Conservation (phyloP, 92 coral and sea anemone genomes). For the Paragorgia papillata region DNA sequence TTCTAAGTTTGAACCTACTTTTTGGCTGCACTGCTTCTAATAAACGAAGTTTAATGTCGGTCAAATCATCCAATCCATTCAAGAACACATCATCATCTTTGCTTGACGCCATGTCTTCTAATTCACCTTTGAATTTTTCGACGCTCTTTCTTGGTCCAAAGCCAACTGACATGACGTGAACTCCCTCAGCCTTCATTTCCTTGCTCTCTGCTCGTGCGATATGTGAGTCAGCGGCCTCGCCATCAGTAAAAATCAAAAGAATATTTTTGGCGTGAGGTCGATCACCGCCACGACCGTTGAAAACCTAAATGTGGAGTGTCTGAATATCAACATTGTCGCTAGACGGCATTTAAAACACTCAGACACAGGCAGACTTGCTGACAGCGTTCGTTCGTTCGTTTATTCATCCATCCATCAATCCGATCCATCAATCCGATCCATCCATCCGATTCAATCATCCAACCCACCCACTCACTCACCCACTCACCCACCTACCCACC, state of each 20-base stretch:
- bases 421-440: too few relatives aligned
- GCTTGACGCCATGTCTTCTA: conserved; percentile 30
- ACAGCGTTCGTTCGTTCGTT: too few relatives aligned
- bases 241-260: conserved; percentile 33
- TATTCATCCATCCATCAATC: too few relatives aligned
- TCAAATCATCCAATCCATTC: conserved; percentile 7
- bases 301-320: conserved; percentile 22
- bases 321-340: too few relatives aligned
- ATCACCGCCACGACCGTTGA: conserved; percentile 18
- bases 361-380: too few relatives aligned
- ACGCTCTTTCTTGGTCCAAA: conserved; percentile 20
- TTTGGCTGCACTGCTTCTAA: neutral
- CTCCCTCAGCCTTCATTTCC: conserved; percentile 17
- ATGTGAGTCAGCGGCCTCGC: conserved; percentile 47
- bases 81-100: conserved; percentile 30
- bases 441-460: too few relatives aligned
- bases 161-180: conserved; percentile 39
- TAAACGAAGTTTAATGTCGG: conserved; percentile 1
- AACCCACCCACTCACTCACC: too few relatives aligned
- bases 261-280: conserved; percentile 33
- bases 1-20: neutral
- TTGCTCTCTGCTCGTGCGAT: conserved; percentile 26
- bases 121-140: conserved; percentile 11
- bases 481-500: too few relatives aligned
- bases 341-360: too few relatives aligned